Base-by-base conservation (phyloP, 1,140 invertebrate genomes). In the Zaprionus kolodkinae region DNA sequence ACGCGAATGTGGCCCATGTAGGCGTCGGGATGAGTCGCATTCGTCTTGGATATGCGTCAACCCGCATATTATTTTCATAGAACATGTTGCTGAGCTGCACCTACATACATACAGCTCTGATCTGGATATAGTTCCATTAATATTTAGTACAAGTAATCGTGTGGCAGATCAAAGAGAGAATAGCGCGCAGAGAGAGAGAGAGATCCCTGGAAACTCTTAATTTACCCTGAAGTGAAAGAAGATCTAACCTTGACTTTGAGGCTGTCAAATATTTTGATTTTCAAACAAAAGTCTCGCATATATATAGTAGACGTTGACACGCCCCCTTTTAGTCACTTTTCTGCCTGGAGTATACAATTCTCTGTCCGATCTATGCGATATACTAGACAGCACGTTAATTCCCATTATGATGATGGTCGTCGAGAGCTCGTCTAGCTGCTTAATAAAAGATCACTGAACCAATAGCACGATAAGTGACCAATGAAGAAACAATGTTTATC, bases 401-500 rank as follows among this genome's bases (percentile, higher is more conserved):
- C 63, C 11, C 25, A 56, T 45, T 66, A 30, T 45, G 62, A 30
- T 45, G 62, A 52, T 63, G 50, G 25, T 11, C 33, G 0, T 30
- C 12, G 35, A 40, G 40, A 48, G 27, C 52, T 55, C 27, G 52
- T 55, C 52, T n/a, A 33, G 52, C 52, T 30, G 52, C 27, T 55
- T 30, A 55, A 55, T 55, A 55, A 55, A 55, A 55, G 52, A 55
- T 55, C 52, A 55, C 27, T 55, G 52, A 55, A 55, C 21, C 60
- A 62, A 62, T 62, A 62, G 62, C 50, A 36, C n/a, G 62, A 65
- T 65, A 55, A 65, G 62, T 64, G 62, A 55, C 50, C 62, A 65
- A 64, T 64, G 62, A 64, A 64, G 63, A 21, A 45, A 56, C 63
- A 40, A 65, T 55, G 50, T 65, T 66, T 13, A n/a, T 15, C 38